phyloP scores from a whole-genome alignment of 2,888 invertebrate genomes.

The Mimumesa dahlbomi region DNA sequence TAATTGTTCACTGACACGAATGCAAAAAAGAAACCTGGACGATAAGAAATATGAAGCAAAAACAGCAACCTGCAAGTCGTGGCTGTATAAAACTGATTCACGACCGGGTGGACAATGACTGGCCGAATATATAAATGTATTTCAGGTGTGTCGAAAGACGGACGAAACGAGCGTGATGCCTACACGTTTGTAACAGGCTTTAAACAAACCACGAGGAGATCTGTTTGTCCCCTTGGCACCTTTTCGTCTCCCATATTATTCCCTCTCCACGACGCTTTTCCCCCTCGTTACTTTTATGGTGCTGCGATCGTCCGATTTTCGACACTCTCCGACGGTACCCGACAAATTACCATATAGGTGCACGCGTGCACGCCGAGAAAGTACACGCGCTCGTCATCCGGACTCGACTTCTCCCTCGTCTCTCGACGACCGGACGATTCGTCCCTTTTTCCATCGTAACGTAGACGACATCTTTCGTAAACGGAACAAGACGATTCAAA shows the following conservation, averaged over 20 bases:
- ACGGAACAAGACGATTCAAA: no score
- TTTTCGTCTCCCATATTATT: constrained; percentile 19
- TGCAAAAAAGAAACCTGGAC: no score
- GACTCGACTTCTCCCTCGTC: no score
- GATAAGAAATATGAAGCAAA: not conserved
- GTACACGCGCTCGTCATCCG: constrained; percentile 29
- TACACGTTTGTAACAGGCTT: constrained; percentile 32
- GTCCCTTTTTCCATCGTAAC: no score
- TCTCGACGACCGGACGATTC: no score
- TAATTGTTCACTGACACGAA: no score
- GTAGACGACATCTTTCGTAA: no score
- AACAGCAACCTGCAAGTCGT: not conserved
- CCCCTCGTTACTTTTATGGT: constrained; percentile 52
- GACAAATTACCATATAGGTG: constrained; percentile 63
- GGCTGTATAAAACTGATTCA: not conserved
- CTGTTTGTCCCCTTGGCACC: not conserved
- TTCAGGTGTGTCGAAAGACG: constrained; percentile 75
- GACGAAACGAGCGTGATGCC: constrained; percentile 65
- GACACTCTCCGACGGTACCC: constrained; percentile 58
- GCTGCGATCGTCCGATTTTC: constrained; percentile 56
- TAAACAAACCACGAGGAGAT: constrained; percentile 20
- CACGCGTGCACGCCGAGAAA: constrained; percentile 52
- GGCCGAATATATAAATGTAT: constrained; percentile 68
- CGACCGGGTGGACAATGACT: constrained; percentile 72
- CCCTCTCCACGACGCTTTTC: constrained; percentile 6